These are phyloP conservation scores for Protonibea diacanthus DNA, from an alignment of 2,797 vertebrate genomes.

Conservation along the genomic window DNA sequence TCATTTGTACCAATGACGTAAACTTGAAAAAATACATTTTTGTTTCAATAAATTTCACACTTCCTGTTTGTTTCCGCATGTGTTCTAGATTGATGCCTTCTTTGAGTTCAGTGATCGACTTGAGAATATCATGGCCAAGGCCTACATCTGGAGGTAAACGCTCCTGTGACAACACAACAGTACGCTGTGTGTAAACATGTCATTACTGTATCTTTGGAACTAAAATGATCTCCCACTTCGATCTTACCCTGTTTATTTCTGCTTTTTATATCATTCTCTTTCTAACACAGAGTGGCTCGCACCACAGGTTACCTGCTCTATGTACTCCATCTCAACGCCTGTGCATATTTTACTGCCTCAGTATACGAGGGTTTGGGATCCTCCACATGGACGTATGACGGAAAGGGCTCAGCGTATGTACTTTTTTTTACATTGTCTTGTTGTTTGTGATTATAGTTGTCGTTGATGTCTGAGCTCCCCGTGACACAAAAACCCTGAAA, in stretches of 20 bases:
- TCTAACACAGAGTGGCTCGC: slow-evolving; percentile 87
- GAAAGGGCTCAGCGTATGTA: slow-evolving; percentile 89
- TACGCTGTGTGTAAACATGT: background rate
- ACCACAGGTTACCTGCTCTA: slow-evolving; percentile 94
- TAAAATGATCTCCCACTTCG: no score
- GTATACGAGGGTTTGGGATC: slow-evolving; percentile 87
- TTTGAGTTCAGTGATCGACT: slow-evolving; percentile 95
- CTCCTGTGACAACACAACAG: background rate
- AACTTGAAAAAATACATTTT: background rate
- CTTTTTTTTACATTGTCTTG: background rate
- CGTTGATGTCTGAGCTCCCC: background rate
- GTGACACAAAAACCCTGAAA: background rate
- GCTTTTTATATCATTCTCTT: background rate
- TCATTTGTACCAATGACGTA: background rate
- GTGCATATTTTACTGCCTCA: slow-evolving; percentile 90
- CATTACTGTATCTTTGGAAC: no score
- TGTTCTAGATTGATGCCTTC: slow-evolving; percentile 88
- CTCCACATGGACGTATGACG: slow-evolving; percentile 91
- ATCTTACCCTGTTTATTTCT: background rate
- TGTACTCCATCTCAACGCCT: slow-evolving; percentile 91
- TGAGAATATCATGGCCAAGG: slow-evolving; percentile 91
- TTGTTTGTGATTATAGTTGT: background rate
- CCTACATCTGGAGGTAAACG: slow-evolving; percentile 94
- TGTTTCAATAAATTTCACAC: background rate
- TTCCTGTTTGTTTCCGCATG: background rate